Conservation (phyloP, 2,888 invertebrate species). For the Clunio marinus region DNA sequence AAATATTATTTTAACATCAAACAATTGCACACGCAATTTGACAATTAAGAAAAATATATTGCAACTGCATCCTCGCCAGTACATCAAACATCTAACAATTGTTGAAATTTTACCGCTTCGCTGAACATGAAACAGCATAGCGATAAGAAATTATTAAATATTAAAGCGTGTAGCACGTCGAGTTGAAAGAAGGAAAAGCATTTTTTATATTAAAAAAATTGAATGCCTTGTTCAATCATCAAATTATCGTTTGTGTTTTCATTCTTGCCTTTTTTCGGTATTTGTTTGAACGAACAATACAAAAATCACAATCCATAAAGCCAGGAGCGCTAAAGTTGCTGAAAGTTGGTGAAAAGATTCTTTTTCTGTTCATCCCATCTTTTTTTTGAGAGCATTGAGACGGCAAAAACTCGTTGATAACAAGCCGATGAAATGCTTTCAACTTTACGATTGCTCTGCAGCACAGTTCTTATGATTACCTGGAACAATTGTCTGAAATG, state of each 20-base stretch:
- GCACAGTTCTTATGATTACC: too few species aligned
- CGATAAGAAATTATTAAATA: background rate
- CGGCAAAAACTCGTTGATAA: too few species aligned
- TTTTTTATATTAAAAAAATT: too few species aligned
- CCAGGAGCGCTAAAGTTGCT: background rate
- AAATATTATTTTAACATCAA: too few species aligned
- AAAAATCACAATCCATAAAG: background rate
- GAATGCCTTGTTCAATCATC: background rate
- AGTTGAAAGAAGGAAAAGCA: background rate
- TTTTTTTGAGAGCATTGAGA: too few species aligned
- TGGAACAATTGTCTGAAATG: too few species aligned
- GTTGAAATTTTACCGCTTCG: background rate
- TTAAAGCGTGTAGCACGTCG: background rate
- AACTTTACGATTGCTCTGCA: too few species aligned
- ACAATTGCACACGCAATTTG: conserved; percentile 25
- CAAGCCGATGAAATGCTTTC: too few species aligned
- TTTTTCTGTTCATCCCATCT: too few species aligned
- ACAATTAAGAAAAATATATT: conserved; percentile 25
- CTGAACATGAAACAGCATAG: background rate
- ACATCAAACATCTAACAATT: background rate
- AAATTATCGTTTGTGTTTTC: background rate
- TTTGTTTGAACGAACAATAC: background rate
- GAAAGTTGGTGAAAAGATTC: too few species aligned
- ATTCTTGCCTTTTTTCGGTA: background rate
- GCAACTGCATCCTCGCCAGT: background rate